Conservation (phyloP, 2,113 vertebrate genomes). For the Corythoichthys haematopterus region DNA sequence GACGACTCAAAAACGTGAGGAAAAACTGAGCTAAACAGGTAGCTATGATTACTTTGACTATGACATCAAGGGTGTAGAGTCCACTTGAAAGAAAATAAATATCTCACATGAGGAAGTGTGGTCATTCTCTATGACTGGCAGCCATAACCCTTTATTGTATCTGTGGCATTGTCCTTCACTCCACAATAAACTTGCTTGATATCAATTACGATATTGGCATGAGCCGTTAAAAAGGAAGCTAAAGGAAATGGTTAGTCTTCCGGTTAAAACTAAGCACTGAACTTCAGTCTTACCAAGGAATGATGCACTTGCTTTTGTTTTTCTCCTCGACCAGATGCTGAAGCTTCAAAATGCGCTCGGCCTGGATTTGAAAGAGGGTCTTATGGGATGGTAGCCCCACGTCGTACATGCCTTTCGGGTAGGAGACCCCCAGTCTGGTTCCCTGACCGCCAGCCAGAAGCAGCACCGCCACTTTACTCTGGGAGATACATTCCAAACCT, state of each 20-base stretch:
- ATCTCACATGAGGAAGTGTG: too few species aligned
- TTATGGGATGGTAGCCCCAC: constrained; percentile 91
- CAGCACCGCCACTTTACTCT: constrained; percentile 83
- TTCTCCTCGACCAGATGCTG: constrained; percentile 80
- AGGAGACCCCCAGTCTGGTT: constrained; percentile 86
- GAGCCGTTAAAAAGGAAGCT: constrained; percentile 22
- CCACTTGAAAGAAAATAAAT: too few species aligned
- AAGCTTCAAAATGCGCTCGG: constrained; percentile 86
- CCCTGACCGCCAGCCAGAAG: constrained; percentile 93
- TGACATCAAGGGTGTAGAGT: background rate
- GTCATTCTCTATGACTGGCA: too few species aligned
- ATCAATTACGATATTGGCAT: constrained; percentile 8
- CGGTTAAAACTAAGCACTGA: background rate
- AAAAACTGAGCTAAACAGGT: too few species aligned
- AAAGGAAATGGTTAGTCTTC: background rate
- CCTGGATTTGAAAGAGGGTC: constrained; percentile 97
- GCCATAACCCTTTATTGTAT: background rate
- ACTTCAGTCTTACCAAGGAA: constrained; percentile 83
- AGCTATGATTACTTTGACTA: background rate
- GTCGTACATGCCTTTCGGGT: constrained; percentile 96
- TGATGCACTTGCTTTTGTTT: constrained; percentile 73
- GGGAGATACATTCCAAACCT: constrained; percentile 81
- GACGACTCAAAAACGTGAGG: background rate
- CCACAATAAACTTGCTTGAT: constrained; percentile 19
- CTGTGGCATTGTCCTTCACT: constrained; percentile 10